Evolutionary conservation across 23 tunicate species (phyloP).

Genomic region (Ciona savignyi): DNA sequence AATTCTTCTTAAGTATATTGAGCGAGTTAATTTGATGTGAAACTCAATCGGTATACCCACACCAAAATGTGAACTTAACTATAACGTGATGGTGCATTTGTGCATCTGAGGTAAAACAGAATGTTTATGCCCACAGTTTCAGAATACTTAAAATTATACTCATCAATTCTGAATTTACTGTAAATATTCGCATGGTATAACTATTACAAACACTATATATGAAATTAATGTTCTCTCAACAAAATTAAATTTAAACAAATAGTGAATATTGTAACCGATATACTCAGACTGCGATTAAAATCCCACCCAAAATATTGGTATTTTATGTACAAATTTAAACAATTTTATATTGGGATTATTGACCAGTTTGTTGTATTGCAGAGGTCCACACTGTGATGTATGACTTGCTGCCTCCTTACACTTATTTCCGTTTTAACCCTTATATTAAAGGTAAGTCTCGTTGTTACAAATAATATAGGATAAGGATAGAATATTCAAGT

Average conservation of each 20-base stretch:
- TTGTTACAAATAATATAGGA: too few relatives aligned
- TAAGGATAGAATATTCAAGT: too few relatives aligned
- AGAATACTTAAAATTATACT: neutral
- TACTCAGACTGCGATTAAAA: too few relatives aligned
- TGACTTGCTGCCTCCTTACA: conserved; percentile 60
- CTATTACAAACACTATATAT: neutral
- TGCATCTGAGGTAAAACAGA: neutral
- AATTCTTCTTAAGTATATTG: neutral
- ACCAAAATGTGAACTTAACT: neutral
- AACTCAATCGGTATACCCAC: too few relatives aligned
- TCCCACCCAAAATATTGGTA: too few relatives aligned
- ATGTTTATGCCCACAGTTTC: neutral
- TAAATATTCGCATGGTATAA: neutral
- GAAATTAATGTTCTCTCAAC: neutral
- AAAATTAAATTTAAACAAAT: neutral
- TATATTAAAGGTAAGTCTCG: conserved; percentile 73
- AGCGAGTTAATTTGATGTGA: neutral
- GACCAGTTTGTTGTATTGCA: conserved; percentile 27
- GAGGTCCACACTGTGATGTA: conserved; percentile 78
- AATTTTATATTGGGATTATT: too few relatives aligned
- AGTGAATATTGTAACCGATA: too few relatives aligned
- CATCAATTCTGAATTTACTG: too few relatives aligned
- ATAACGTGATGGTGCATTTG: neutral
- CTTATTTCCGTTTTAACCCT: conserved; percentile 84
- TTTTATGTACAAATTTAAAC: too few relatives aligned